A percentile compares a stretch with the other conserved stretches of the same genome.
Evolutionary conservation across 2,888 invertebrate genomes (phyloP).

Genomic region (Andricus quercusramuli): DNA sequence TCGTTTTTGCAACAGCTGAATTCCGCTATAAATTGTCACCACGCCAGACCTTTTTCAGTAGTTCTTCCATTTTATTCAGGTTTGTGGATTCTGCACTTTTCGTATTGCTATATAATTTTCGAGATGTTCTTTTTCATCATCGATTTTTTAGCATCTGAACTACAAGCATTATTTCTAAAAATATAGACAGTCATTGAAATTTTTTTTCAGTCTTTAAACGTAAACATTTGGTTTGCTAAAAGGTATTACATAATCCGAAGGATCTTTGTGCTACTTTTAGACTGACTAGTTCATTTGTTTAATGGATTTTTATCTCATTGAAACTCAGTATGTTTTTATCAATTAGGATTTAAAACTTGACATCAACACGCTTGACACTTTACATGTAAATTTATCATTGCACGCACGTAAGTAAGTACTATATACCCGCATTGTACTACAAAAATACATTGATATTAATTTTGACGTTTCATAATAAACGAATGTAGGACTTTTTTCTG

Average conservation of each 20-base stretch:
- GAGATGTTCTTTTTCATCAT: neutral
- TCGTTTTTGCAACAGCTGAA: conserved; percentile 3
- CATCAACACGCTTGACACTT: neutral
- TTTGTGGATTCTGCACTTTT: conserved; percentile 4
- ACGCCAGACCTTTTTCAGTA: neutral
- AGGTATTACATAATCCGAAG: neutral
- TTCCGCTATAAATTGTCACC: conserved; percentile 14
- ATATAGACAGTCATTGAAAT: too few relatives aligned
- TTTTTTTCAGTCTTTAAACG: neutral
- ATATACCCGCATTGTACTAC: conserved; percentile 6
- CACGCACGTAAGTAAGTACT: neutral
- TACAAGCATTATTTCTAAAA: neutral
- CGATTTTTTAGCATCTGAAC: neutral
- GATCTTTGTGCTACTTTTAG: neutral
- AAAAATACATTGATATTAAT: conserved; percentile 1
- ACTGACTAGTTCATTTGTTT: neutral
- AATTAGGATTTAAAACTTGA: conserved; percentile 4
- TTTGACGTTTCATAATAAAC: neutral
- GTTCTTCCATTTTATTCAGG: neutral
- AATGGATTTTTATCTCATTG: neutral
- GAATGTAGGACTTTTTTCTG: neutral
- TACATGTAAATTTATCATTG: conserved; percentile 19
- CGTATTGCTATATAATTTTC: neutral
- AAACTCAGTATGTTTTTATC: conserved; percentile 12
- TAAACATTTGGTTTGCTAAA: neutral